Evolutionary conservation across 2,888 invertebrate species (phyloP), one percentile per base, ranked within the genome.

Genomic region (Thereva unica): DNA sequence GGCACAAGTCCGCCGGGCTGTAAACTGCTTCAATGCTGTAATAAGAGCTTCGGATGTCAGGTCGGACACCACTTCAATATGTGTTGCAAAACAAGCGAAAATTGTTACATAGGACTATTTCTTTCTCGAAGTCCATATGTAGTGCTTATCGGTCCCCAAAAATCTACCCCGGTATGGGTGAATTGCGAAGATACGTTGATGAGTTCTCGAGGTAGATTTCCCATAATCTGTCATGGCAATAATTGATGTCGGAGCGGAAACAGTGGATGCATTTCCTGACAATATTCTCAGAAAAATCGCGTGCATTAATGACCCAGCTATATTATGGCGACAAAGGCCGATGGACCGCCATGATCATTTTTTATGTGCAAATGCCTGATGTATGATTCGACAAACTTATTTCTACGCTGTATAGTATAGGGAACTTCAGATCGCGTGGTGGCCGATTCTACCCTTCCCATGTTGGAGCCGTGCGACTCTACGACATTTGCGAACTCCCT

Each of bases 321-420:
- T 7, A 67, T 5, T 9, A 63, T 44, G 4, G 42, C 52, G 34
- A 59, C 41, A 9, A 67, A 35, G 1, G 64, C 59, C 42, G 67
- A 68, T 35, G 67, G 38, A 3, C 64, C 67, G 12, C 64, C 68
- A 54, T 68, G 67, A 10, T 56, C 35, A 53, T 68, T 57, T 7
- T 57, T 63, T 4, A 49, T n/a, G 47, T 63, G 64, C 9, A 61
- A 35, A 45, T 54, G 52, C 3, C n/a, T 37, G 5, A 65, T 7
- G 4, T 57, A 47, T 38, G 40, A 37, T 47, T 55, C 37, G 1
- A 59, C 45, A 23, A 67, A 67, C 1, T 53, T 40, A 42, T 67
- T 23, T 7, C 47, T 55, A 47, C 68, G 55, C 6, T 73, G 73
- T n/a, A 75, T 7, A 75, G 41, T 4, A 74, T 71, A 0, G 71